phyloP scores from a whole-genome alignment of 2,888 invertebrate species.

The Dryobota labecula region DNA sequence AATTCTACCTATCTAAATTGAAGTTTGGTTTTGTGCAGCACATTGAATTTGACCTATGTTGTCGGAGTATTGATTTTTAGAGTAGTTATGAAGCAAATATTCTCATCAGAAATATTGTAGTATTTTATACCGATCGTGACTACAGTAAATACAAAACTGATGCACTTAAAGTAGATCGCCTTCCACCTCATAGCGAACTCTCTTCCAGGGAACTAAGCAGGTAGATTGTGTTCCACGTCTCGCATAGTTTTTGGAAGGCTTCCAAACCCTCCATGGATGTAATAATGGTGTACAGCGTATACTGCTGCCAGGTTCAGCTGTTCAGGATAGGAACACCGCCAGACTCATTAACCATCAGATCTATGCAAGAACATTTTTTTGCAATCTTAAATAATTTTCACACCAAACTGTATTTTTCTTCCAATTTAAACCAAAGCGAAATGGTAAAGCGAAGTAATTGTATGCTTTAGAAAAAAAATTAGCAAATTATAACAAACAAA shows the following conservation, averaged over 20 bases:
- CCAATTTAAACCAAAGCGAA: not conserved
- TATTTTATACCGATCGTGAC: not conserved
- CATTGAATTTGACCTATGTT: slow-evolving; percentile 5
- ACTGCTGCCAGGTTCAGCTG: slow-evolving; percentile 40
- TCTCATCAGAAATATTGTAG: not conserved
- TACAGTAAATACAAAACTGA: slow-evolving; percentile 10
- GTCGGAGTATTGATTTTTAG: not conserved
- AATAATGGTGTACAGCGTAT: slow-evolving; percentile 51
- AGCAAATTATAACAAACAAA: not conserved
- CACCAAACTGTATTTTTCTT: no score
- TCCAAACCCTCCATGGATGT: slow-evolving; percentile 54
- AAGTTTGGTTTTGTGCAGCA: slow-evolving; percentile 11
- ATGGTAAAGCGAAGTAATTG: not conserved
- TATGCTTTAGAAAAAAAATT: slow-evolving; percentile 6
- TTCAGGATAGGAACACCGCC: slow-evolving; percentile 33
- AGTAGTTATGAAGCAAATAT: slow-evolving; percentile 9
- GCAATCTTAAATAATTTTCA: no score
- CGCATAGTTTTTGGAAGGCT: slow-evolving; percentile 52
- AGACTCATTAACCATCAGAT: slow-evolving; percentile 38
- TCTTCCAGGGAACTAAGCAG: slow-evolving; percentile 53
- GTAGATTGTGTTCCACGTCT: slow-evolving; percentile 48
- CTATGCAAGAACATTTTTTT: no score
- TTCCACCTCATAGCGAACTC: slow-evolving; percentile 14
- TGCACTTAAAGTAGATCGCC: slow-evolving; percentile 10
- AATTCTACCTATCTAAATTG: slow-evolving; percentile 10